These are phyloP conservation scores for Aspiorhynchus laticeps DNA, from an alignment of 2,113 vertebrate genomes.

Conservation along the genomic window DNA sequence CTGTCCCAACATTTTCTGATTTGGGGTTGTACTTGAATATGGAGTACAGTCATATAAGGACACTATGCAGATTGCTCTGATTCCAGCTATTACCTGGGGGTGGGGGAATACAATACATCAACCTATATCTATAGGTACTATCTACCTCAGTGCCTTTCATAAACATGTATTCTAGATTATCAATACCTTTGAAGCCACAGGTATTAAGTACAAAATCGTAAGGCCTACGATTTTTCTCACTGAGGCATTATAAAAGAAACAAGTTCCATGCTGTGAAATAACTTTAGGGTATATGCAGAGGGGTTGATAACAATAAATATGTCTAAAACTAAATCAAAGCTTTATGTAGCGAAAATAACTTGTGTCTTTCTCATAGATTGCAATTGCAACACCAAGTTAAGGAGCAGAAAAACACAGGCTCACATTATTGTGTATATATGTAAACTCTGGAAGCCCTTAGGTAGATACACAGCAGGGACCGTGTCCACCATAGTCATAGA, in stretches of 20 bases:
- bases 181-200: neutral
- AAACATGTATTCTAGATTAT: slow-evolving; percentile 1
- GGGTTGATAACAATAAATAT: neutral
- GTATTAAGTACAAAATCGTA: neutral
- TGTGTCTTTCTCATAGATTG: neutral
- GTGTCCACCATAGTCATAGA: slow-evolving; percentile 49
- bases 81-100: neutral
- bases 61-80: neutral
- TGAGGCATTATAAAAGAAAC: neutral
- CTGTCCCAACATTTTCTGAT: no score
- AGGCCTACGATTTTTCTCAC: slow-evolving; percentile 19
- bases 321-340: neutral
- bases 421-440: slow-evolving; percentile 34
- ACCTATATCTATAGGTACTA: neutral
- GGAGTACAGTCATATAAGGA: neutral
- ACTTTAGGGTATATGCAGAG: neutral
- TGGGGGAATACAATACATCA: neutral
- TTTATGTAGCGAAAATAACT: neutral
- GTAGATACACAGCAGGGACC: slow-evolving; percentile 39
- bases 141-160: neutral
- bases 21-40: no score
- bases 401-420: neutral
- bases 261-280: neutral
- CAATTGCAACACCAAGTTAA: neutral
- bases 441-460: slow-evolving; percentile 40